Base-by-base conservation (phyloP, 2,113 vertebrate genomes). In the Perognathus longimembris region DNA sequence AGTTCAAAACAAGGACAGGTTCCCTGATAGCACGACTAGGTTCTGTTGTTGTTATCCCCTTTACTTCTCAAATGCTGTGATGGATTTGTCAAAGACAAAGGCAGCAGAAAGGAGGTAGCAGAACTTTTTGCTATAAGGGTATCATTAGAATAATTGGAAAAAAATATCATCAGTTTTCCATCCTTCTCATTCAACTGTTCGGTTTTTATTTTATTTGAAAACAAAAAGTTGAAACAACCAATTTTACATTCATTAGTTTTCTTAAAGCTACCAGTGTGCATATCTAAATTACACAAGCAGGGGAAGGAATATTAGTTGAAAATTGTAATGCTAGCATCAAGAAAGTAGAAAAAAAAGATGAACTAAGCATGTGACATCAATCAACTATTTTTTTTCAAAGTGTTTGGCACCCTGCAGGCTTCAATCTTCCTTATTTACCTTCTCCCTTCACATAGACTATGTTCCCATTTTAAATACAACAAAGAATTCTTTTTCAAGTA, bases 11-110 rank as follows among this genome's bases (percentile, higher is more conserved):
- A 7, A n/a, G 34, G 61, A 22, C n/a, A 1, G 10, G 36, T 50
- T 40, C 69, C 95, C 42, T 75, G 57, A 28, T 6, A 2, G 1
- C 24, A 66, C 50, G 70, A 10, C 14, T 45, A 45, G 32, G 14
- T 7, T 20, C 57, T 38, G 2, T 36, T 30, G 15, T 15, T 66
- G n/a, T n/a, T 99, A 99, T 96, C 10, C 98, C 98, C 99, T 99
- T 99, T 0, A 98, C 95, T 99, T 99, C 95, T 99, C 99, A 96
- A 99, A 99, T 7, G 99, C 99, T 18, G 99, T 98, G 91, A 99
- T 99, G 63, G 99, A 98, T 97, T 99, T 99, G 75, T 99, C 98
- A 97, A 99, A 99, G 0, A 99, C 99, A 74, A 99, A 97, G 66
- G 99, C 99, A 4, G 98, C 99, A 96, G 99, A 99, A 18, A 99